A percentile compares a stretch with the other conserved stretches of the same genome.
Evolutionary conservation across 2,888 invertebrate genomes (phyloP).

Genomic region (Protodeltote pygarga): DNA sequence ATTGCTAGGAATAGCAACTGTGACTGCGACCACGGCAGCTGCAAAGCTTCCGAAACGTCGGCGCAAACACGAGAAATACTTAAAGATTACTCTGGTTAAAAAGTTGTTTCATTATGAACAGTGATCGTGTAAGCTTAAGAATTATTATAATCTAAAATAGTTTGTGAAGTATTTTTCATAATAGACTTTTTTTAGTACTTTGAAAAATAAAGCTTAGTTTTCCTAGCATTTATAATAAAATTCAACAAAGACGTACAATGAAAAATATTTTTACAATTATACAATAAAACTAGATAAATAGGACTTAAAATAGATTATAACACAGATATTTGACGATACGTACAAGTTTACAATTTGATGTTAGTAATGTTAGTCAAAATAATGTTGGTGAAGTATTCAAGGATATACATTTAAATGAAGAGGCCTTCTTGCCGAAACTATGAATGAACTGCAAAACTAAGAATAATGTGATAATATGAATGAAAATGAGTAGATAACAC

Average conservation of each 20-base stretch:
- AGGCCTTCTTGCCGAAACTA: constrained; percentile 3
- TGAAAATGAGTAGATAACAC: not conserved
- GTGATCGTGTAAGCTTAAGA: too few relatives aligned
- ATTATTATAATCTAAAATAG: too few relatives aligned
- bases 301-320: constrained; percentile 68
- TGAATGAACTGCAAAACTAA: constrained; percentile 3
- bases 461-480: not conserved
- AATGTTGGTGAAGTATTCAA: constrained; percentile 38
- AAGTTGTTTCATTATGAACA: too few relatives aligned
- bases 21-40: too few relatives aligned
- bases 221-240: not conserved
- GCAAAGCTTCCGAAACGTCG: too few relatives aligned
- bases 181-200: not conserved
- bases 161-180: constrained; percentile 20
- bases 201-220: not conserved
- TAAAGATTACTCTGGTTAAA: too few relatives aligned
- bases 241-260: not conserved
- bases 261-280: constrained; percentile 26
- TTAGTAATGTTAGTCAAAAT: constrained; percentile 26
- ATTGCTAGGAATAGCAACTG: too few relatives aligned
- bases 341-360: constrained; percentile 55
- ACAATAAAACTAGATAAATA: constrained; percentile 54
- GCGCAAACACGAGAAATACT: too few relatives aligned
- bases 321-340: constrained; percentile 81
- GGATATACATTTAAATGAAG: not conserved